Evolutionary conservation across 1,140 invertebrate species (phyloP).

Genomic region (Neocloeon triangulifer): DNA sequence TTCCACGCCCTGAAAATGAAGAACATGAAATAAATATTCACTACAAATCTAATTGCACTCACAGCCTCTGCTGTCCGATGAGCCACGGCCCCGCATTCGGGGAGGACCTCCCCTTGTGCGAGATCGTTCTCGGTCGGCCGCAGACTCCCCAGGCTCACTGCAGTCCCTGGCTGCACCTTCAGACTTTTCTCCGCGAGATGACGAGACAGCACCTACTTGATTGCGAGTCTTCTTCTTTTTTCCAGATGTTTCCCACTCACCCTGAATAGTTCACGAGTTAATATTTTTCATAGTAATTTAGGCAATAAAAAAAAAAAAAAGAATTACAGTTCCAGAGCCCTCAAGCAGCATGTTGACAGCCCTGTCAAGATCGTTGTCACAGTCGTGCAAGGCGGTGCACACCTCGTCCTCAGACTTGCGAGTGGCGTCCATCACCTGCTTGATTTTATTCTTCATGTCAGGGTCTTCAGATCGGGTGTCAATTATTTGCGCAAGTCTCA

Average conservation of each 20-base stretch:
- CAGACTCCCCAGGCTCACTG: slow-evolving; percentile 17
- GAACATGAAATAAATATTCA: slow-evolving; percentile 4
- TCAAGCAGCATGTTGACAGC: slow-evolving; percentile 59
- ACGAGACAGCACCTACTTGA: slow-evolving; percentile 6
- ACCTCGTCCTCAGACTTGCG: slow-evolving; percentile 59
- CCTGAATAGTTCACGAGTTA: slow-evolving; percentile 23
- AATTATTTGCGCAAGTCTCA: slow-evolving; percentile 43
- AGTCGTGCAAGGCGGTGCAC: slow-evolving; percentile 57
- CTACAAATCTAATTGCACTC: too few relatives aligned
- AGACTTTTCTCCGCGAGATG: slow-evolving; percentile 8
- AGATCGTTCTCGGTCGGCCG: slow-evolving; percentile 10
- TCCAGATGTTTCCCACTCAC: slow-evolving; percentile 50
- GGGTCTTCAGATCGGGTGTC: slow-evolving; percentile 38
- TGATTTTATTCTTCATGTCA: slow-evolving; percentile 42
- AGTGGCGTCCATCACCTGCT: slow-evolving; percentile 56
- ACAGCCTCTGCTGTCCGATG: slow-evolving; percentile 24
- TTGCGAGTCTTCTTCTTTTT: slow-evolving; percentile 70
- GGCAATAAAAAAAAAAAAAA: slow-evolving; percentile 3
- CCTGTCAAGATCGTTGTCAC: slow-evolving; percentile 48
- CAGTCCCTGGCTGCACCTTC: slow-evolving; percentile 16
- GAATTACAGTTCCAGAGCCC: slow-evolving; percentile 27
- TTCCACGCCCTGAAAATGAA: slow-evolving; percentile 22
- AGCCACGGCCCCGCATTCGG: slow-evolving; percentile 21
- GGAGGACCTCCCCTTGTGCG: slow-evolving; percentile 19
- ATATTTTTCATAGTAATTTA: slow-evolving; percentile 7